Evolutionary conservation across 2,113 vertebrate genomes (phyloP), one percentile per base, ranked within the genome.

Genomic region (Corydoras maculifer): DNA sequence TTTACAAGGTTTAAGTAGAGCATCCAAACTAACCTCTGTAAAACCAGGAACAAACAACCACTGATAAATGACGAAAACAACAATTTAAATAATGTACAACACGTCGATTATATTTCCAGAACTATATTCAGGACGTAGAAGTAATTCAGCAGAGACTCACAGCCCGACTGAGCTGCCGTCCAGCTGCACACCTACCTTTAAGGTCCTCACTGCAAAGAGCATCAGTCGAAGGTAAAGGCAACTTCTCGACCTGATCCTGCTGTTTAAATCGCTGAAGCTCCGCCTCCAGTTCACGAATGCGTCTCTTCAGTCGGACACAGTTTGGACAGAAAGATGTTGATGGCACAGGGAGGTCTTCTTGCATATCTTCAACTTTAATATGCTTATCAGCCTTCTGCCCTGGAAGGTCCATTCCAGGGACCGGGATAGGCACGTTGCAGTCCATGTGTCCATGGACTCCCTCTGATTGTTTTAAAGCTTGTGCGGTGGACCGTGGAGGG

Each of bases 261-360:
- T 91, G 91, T 88, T 91, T 91, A 80, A 97, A 84, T 82, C 86
- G 91, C 68, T 90, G 90, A 73, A 98, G 84, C 79, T 98, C 94
- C 0, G 92, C 93, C 87, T 98, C 94, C 57, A 98, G 90, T 83
- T 98, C 93, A 43, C 89, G 83, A 58, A 98, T 94, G 81, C 95
- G 94, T 85, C 86, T 94, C 87, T 93, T 95, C 43, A 98, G 84
- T 50, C 89, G 91, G 57, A 98, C 92, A 81, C 96, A 98, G 82
- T 98, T 98, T 60, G 93, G 93, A 77, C 96, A 98, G 79, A 95
- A 96, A 48, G 95, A 97, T 15, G 95, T 96, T 77, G 94, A 93
- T 62, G 95, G 92, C 0, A 82, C 79, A 14, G 88, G 77, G 0
- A 84, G 86, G 59, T 90, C 85, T 76, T 93, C 92, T 0, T 91